A percentile compares a stretch with the other conserved stretches of the same genome.
Conservation (phyloP, 2,888 invertebrate genomes). For the Drosophila sordidula region DNA sequence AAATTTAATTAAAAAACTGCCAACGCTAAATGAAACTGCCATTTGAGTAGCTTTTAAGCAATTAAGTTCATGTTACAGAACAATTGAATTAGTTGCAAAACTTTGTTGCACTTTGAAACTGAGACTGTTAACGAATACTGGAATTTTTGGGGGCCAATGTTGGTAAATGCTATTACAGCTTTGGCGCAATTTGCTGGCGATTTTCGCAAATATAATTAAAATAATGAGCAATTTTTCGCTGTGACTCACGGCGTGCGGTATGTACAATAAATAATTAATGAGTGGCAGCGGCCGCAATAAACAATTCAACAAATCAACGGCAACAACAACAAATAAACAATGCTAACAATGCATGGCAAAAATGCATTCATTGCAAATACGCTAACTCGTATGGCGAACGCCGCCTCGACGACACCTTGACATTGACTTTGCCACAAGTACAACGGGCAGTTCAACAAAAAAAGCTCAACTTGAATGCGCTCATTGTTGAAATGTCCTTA, state of each 20-base stretch:
- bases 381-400: constrained; percentile 26
- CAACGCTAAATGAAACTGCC: constrained; percentile 49
- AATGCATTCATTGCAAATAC: constrained; percentile 46
- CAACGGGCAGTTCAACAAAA: constrained; percentile 12
- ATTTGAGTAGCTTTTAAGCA: constrained; percentile 57
- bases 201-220: constrained; percentile 18
- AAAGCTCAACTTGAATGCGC: constrained; percentile 41
- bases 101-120: constrained; percentile 17
- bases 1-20: constrained; percentile 53
- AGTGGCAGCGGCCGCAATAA: constrained; percentile 40
- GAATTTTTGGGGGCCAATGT: constrained; percentile 11
- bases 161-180: constrained; percentile 11
- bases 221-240: constrained; percentile 29
- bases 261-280: constrained; percentile 74
- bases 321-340: constrained; percentile 30
- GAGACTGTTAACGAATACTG: not conserved
- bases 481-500: constrained; percentile 64
- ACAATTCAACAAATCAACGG: constrained; percentile 30
- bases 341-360: constrained; percentile 42
- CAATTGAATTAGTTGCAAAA: constrained; percentile 59
- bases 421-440: constrained; percentile 50
- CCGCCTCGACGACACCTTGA: constrained; percentile 47
- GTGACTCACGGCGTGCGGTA: constrained; percentile 52
- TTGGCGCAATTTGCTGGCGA: constrained; percentile 20
- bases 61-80: constrained; percentile 58